Base-by-base conservation (phyloP, 2,797 vertebrate species). In the Glossophaga mutica region DNA sequence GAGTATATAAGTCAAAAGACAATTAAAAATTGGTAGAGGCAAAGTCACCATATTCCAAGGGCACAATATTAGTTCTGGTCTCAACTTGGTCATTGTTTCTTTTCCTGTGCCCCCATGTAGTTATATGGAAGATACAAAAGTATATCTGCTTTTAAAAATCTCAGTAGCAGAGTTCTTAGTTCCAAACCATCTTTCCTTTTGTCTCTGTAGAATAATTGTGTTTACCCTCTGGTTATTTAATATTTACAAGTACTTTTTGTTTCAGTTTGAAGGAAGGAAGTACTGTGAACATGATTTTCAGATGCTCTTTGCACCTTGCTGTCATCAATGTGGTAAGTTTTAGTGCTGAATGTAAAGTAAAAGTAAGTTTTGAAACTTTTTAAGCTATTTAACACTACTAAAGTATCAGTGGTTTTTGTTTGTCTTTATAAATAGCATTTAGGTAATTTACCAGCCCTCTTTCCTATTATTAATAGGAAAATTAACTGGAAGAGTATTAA, bases 211-310 rank as follows among this genome's bases (percentile, higher is more conserved):
- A 87, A 57, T 59, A 42, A 37, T 74, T 11, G 18, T 52, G 26
- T 79, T 79, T 37, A n/a, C 65, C 55, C 70, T 86, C 9, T 77
- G 71, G 16, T 59, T 77, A 15, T 70, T 87, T 91, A 55, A 8
- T 55, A 6, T 78, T 71, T 50, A 44, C 46, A 52, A 96, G 11
- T 96, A 16, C 97, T 97, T 98, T 96, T 95, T 5, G 92, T 98
- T 98, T 81, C 98, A 99, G 99, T 99, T 99, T 98, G 99, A 99
- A 98, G 99, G 99, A 97, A 99, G 99, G 97, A 99, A 99, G 96
- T 99, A 99, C 98, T 99, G 99, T 42, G 99, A 99, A 97, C 99
- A 99, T 97, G 99, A 99, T 97, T 99, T 99, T 98, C 99, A 99
- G 98, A 99, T 99, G 99, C 99, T 99, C 93, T 99, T 99, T 68